These are phyloP conservation scores for Myathropa florea DNA, from an alignment of 2,888 invertebrate species.

Conservation along the genomic window DNA sequence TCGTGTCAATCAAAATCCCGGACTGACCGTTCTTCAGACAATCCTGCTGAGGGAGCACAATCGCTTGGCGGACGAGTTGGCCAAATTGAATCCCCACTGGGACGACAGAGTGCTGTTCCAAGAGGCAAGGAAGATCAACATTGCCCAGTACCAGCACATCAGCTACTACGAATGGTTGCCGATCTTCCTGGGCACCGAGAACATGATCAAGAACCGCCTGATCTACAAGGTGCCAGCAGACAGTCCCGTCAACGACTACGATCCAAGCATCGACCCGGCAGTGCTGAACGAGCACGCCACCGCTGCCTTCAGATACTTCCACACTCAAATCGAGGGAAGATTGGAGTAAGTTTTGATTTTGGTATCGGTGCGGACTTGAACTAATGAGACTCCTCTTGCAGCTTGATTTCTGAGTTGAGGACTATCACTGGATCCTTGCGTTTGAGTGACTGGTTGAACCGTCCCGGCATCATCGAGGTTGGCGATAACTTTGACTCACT, in stretches of 20 bases:
- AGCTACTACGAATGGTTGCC: constrained; percentile 83
- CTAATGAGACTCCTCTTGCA: constrained; percentile 72
- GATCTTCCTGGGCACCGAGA: constrained; percentile 80
- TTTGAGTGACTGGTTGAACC: constrained; percentile 82
- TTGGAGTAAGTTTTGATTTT: constrained; percentile 80
- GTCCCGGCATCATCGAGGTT: constrained; percentile 82
- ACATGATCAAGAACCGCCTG: constrained; percentile 80
- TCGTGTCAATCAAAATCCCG: constrained; percentile 81
- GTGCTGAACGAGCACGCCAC: constrained; percentile 85
- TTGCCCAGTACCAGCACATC: constrained; percentile 82
- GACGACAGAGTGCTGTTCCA: constrained; percentile 82
- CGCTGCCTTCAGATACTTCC: constrained; percentile 85
- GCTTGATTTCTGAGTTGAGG: constrained; percentile 81
- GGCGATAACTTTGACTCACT: constrained; percentile 86
- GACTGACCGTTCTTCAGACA: constrained; percentile 81
- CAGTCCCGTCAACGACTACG: constrained; percentile 81
- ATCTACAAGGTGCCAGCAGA: constrained; percentile 77
- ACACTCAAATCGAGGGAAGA: constrained; percentile 83
- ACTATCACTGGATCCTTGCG: constrained; percentile 80
- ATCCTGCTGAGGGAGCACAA: constrained; percentile 82
- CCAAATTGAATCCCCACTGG: constrained; percentile 82
- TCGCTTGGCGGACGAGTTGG: constrained; percentile 80
- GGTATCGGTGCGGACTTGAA: neutral
- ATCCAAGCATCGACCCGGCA: constrained; percentile 82
- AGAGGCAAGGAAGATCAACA: constrained; percentile 81